Evolutionary conservation across 2,888 invertebrate species (phyloP).

Genomic region (Ochropleura leucogaster): DNA sequence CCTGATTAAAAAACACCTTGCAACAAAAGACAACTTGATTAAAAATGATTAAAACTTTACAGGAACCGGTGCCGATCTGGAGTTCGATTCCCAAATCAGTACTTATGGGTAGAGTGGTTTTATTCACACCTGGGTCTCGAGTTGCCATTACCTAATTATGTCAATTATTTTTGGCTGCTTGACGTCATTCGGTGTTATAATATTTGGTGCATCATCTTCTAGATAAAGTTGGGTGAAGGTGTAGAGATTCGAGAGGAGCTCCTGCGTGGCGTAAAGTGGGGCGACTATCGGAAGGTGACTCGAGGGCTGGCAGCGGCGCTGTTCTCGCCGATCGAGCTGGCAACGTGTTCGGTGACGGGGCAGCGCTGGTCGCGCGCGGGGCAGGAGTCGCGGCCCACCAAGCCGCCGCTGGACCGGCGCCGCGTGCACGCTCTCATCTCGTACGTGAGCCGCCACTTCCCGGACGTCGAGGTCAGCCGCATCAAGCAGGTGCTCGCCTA

Average conservation of each 20-base stretch:
- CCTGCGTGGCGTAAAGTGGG: slow-evolving; percentile 93
- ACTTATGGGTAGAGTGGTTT: not conserved
- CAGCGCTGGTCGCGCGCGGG: slow-evolving; percentile 94
- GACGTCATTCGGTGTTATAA: slow-evolving; percentile 1
- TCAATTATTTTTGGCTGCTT: not conserved
- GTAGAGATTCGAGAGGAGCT: slow-evolving; percentile 94
- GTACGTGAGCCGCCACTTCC: slow-evolving; percentile 94
- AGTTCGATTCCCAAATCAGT: slow-evolving; percentile 32
- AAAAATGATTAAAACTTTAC: slow-evolving; percentile 3
- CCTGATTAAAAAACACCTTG: too few species aligned
- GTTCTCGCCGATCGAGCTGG: slow-evolving; percentile 93
- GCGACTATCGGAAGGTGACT: slow-evolving; percentile 93
- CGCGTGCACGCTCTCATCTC: slow-evolving; percentile 94
- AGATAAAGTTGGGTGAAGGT: slow-evolving; percentile 94
- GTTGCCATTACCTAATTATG: not conserved
- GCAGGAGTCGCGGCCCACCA: slow-evolving; percentile 93
- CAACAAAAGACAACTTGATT: not conserved
- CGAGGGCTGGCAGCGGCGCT: slow-evolving; percentile 93
- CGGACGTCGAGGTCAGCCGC: slow-evolving; percentile 93
- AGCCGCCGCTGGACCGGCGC: slow-evolving; percentile 93
- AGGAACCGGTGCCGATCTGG: not conserved
- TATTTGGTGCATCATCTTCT: slow-evolving; percentile 48
- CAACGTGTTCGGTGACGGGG: slow-evolving; percentile 94
- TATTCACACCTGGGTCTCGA: not conserved
- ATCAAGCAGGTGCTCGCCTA: slow-evolving; percentile 94